These are phyloP conservation scores for Epinephelus coioides DNA, from an alignment of 2,797 vertebrate genomes.

Conservation along the genomic window DNA sequence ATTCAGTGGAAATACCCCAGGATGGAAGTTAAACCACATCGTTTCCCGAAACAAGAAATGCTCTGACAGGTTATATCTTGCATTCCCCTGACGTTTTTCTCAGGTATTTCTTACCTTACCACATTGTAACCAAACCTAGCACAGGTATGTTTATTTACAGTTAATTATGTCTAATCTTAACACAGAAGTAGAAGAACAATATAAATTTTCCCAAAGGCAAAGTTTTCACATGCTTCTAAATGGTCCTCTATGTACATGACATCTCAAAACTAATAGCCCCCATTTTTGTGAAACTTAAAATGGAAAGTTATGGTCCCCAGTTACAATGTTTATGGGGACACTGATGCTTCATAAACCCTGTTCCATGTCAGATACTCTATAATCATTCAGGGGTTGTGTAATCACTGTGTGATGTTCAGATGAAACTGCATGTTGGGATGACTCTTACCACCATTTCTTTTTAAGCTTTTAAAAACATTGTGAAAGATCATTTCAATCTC, in stretches of 20 bases:
- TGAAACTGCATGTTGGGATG: no score
- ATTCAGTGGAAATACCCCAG: conserved; percentile 42
- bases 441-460: no score
- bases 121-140: not conserved
- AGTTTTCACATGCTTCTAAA: not conserved
- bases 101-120: not conserved
- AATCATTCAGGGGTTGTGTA: no score
- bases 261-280: not conserved
- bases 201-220: not conserved
- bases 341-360: no score
- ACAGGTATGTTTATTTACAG: not conserved
- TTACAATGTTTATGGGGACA: no score
- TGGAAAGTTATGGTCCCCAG: no score
- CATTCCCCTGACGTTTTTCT: not conserved
- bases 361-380: no score
- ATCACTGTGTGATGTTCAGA: no score
- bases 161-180: not conserved
- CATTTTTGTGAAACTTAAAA: no score
- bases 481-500: no score
- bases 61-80: conserved; percentile 39
- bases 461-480: no score
- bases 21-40: not conserved
- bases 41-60: conserved; percentile 31
- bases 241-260: not conserved
- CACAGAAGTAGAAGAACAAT: not conserved